These are phyloP conservation scores for Trichogramma dendrolimi DNA, from an alignment of 2,888 invertebrate genomes.

Conservation along the genomic window DNA sequence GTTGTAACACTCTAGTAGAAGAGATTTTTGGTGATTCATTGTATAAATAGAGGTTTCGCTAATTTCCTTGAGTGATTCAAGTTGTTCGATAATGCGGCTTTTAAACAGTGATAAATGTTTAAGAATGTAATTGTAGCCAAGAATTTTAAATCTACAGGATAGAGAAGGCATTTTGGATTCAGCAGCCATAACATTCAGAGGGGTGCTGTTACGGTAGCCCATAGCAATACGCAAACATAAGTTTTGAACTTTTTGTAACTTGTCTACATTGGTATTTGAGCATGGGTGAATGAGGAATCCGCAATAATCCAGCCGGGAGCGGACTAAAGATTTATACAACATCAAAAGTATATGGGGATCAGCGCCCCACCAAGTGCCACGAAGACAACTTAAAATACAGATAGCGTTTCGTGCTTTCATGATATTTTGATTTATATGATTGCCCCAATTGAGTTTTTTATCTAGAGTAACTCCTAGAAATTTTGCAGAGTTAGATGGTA, in stretches of 20 bases:
- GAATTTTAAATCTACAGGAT: no score
- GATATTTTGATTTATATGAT: slow-evolving; percentile 10
- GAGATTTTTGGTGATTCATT: no score
- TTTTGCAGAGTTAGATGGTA: slow-evolving; percentile 8
- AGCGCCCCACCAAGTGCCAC: slow-evolving; percentile 24
- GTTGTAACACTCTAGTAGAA: no score
- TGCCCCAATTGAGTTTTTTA: slow-evolving; percentile 17
- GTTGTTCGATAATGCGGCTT: no score
- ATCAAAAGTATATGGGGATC: slow-evolving; percentile 7
- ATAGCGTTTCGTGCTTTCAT: slow-evolving; percentile 12
- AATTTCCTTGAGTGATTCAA: no score
- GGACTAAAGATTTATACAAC: slow-evolving; percentile 10
- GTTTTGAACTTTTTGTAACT: slow-evolving; percentile 21
- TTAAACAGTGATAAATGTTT: no score
- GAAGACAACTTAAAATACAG: slow-evolving; percentile 17
- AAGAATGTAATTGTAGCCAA: no score
- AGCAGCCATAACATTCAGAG: no score
- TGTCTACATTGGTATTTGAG: slow-evolving; percentile 1
- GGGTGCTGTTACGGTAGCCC: slow-evolving; percentile 21
- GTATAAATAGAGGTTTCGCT: no score
- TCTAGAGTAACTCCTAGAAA: slow-evolving; percentile 23
- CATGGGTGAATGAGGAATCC: slow-evolving; percentile 18
- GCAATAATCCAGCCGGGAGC: slow-evolving; percentile 22
- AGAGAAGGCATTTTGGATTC: no score
- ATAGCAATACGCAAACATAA: slow-evolving; percentile 19